Evolutionary conservation across 2,797 vertebrate genomes (phyloP).

Genomic region (Leptoclinus maculatus): DNA sequence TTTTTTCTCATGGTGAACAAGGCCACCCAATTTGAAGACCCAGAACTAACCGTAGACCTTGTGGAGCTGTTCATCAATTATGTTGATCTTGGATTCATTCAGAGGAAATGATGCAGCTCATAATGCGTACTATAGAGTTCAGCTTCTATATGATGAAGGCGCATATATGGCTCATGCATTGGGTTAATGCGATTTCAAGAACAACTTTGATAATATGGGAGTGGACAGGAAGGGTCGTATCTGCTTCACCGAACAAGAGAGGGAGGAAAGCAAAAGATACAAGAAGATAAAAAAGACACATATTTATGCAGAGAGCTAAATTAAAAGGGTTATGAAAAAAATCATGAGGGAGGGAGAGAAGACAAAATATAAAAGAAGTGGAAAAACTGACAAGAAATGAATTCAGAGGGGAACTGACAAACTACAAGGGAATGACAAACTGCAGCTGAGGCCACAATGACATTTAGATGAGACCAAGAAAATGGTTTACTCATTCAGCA

Average conservation of each 20-base stretch:
- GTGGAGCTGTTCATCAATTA: conserved; percentile 6
- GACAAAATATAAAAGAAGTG: conserved; percentile 23
- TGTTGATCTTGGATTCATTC: conserved; percentile 57
- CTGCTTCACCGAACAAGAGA: conserved; percentile 3
- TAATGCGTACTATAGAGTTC: conserved; percentile 41
- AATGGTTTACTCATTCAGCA: conserved; percentile 59
- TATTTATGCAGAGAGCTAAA: neutral
- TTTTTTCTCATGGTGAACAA: neutral
- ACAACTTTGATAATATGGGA: conserved; percentile 35
- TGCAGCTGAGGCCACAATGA: conserved; percentile 50
- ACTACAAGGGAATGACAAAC: conserved; percentile 48
- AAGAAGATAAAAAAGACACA: conserved; percentile 17
- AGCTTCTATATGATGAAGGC: conserved; percentile 33
- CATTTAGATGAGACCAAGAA: conserved; percentile 59
- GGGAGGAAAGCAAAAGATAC: conserved; percentile 3
- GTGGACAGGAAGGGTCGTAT: conserved; percentile 12
- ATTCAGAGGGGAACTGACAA: conserved; percentile 30
- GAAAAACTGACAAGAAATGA: conserved; percentile 35
- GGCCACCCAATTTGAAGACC: conserved; percentile 35
- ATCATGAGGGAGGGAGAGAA: neutral
- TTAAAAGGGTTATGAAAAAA: neutral
- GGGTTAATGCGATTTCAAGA: conserved; percentile 54
- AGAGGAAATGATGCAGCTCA: conserved; percentile 43
- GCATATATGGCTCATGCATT: conserved; percentile 16
- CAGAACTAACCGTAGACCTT: conserved; percentile 2